A percentile compares a stretch with the other conserved stretches of the same genome.
Evolutionary conservation across 2,888 invertebrate species (phyloP).

Genomic region (Zygogramma bicolorata): DNA sequence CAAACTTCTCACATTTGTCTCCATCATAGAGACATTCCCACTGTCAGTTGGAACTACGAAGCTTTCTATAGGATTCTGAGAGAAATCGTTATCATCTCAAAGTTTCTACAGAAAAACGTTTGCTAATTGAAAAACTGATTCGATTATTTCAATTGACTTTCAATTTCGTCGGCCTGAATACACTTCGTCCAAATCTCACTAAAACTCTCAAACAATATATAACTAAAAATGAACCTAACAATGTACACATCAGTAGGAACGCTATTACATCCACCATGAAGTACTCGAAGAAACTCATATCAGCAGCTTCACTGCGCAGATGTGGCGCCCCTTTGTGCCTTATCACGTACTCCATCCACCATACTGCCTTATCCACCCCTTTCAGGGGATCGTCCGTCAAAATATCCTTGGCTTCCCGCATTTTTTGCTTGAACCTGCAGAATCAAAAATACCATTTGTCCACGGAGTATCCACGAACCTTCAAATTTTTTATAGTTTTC

Average conservation of each 20-base stretch:
- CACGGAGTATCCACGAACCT: too few relatives aligned
- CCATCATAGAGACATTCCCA: too few relatives aligned
- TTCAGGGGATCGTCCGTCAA: conserved; percentile 49
- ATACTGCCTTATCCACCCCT: conserved; percentile 51
- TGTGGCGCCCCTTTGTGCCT: conserved; percentile 64
- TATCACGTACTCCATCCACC: conserved; percentile 54
- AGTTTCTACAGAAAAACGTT: too few relatives aligned
- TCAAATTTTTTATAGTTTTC: too few relatives aligned
- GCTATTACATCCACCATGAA: conserved; percentile 64
- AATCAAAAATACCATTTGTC: background rate
- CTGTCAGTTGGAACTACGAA: too few relatives aligned
- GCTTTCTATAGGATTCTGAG: too few relatives aligned
- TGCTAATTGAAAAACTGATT: background rate
- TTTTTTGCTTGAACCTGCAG: conserved; percentile 44
- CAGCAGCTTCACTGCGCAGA: conserved; percentile 66
- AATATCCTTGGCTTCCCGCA: conserved; percentile 36
- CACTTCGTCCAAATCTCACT: too few relatives aligned
- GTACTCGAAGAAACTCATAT: conserved; percentile 64
- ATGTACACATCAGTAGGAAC: conserved; percentile 6
- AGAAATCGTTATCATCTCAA: too few relatives aligned
- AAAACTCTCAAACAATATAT: background rate
- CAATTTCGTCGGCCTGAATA: background rate
- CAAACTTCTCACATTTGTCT: too few relatives aligned
- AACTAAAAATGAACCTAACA: background rate
- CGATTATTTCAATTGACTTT: background rate